Base-by-base conservation (phyloP, 1,140 invertebrate genomes). In the Drosophila kohkoa region DNA sequence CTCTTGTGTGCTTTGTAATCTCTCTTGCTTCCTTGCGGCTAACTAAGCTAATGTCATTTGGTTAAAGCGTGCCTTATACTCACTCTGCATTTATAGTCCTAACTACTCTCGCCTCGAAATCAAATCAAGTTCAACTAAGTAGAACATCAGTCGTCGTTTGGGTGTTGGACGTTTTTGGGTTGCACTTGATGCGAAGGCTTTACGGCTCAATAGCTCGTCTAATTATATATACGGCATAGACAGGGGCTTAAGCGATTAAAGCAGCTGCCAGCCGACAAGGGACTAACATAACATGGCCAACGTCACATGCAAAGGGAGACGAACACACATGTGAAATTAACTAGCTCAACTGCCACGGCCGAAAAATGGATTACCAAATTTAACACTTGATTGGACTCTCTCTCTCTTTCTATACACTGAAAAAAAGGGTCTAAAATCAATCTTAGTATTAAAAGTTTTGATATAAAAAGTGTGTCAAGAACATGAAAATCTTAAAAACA, bases 291-390 rank as follows among this genome's bases (percentile, higher is more conserved):
- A 41, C 35, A 41, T 38, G 35, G 7, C 54, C 30, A 57, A 54
- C 46, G 81, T 82, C 65, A 48, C 46, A 82, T 82, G 69, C 72
- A 79, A 68, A 75, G 54, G 72, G 72, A 60, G 54, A 68, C 71
- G 64, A 77, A 77, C 54, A 73, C 69, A 70, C 74, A 70, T 60
- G 65, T 75, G 45, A 75, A 78, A 81, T 88, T 83, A 89, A 83
- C 80, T 81, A 66, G 77, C 68, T 59, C 58, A 64, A 49, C 46
- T 48, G 46, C 67, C 46, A 62, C 68, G 30, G 32, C 46, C 62
- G 77, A 66, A 82, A 82, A 86, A 75, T 79, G 79, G 66, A 82
- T 87, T 87, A 82, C 65, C 71, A 74, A 88, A 88, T 89, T 88
- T 88, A 88, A 88, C 85, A 72, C 77, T 78, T 88, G 74, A 88